These are phyloP conservation scores for Phyto melanocephala DNA, from an alignment of 2,888 invertebrate genomes.

Conservation along the genomic window DNA sequence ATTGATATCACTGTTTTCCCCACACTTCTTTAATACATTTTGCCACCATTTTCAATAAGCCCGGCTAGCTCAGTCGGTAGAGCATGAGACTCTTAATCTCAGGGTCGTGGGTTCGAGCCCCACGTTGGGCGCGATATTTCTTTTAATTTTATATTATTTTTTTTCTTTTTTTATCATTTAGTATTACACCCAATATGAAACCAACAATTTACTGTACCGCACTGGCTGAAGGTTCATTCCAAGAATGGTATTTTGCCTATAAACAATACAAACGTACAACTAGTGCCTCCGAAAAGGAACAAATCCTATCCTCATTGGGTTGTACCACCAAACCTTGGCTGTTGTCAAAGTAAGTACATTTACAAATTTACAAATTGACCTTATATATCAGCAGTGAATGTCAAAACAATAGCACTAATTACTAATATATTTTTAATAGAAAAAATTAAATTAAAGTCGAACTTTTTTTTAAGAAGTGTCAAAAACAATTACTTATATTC, in stretches of 20 bases:
- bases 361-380: too few relatives aligned
- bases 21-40: neutral
- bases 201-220: slow-evolving; percentile 84
- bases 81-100: slow-evolving; percentile 79
- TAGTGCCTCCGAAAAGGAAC: slow-evolving; percentile 82
- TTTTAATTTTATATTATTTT: slow-evolving; percentile 10
- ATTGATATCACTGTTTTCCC: too few relatives aligned
- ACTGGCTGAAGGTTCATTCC: slow-evolving; percentile 82
- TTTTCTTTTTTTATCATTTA: slow-evolving; percentile 68
- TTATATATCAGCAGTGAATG: too few relatives aligned
- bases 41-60: slow-evolving; percentile 41
- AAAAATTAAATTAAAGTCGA: slow-evolving; percentile 42
- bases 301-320: slow-evolving; percentile 81
- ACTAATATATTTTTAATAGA: too few relatives aligned
- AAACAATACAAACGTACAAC: slow-evolving; percentile 77
- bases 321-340: slow-evolving; percentile 81
- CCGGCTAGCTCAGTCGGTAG: slow-evolving; percentile 79
- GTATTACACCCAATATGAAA: slow-evolving; percentile 83
- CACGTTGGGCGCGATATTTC: slow-evolving; percentile 75
- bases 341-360: slow-evolving; percentile 79
- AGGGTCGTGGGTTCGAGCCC: slow-evolving; percentile 79
- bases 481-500: too few relatives aligned
- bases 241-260: slow-evolving; percentile 85
- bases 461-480: neutral
- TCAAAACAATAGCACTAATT: too few relatives aligned